These are phyloP conservation scores for Scaptomyza parva DNA, from an alignment of 2,888 invertebrate species.

Conservation along the genomic window DNA sequence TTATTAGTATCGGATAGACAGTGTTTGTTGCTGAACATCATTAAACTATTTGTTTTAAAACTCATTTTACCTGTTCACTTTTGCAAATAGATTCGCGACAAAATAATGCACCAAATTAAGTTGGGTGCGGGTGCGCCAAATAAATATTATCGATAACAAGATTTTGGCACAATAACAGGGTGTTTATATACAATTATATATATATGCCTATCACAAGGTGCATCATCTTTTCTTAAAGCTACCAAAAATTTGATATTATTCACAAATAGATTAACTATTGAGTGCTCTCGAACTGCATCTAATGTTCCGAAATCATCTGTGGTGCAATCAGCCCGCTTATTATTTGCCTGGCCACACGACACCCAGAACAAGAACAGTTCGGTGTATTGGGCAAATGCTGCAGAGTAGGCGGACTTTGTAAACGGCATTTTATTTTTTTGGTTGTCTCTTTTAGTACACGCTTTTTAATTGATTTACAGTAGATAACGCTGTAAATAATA, in stretches of 20 bases:
- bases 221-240: not conserved
- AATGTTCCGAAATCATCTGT: conserved; percentile 26
- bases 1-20: conserved; percentile 7
- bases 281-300: not conserved
- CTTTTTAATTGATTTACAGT: conserved; percentile 24
- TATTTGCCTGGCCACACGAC: conserved; percentile 56
- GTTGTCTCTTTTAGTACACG: not conserved
- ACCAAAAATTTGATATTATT: not conserved
- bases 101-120: conserved; percentile 18
- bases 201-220: not conserved
- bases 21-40: not conserved
- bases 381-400: conserved; percentile 46
- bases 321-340: conserved; percentile 50
- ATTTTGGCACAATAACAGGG: not conserved
- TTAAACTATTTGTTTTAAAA: not conserved
- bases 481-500: conserved; percentile 50
- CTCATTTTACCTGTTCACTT: not conserved
- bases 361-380: conserved; percentile 56
- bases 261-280: not conserved
- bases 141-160: not conserved
- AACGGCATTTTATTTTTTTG: conserved; percentile 22
- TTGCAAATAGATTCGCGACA: not conserved
- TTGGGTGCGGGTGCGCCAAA: conserved; percentile 32
- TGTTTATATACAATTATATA: not conserved
- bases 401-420: conserved; percentile 39